Conservation (phyloP, 2,113 vertebrate genomes). For the Sisor rabdophorus region DNA sequence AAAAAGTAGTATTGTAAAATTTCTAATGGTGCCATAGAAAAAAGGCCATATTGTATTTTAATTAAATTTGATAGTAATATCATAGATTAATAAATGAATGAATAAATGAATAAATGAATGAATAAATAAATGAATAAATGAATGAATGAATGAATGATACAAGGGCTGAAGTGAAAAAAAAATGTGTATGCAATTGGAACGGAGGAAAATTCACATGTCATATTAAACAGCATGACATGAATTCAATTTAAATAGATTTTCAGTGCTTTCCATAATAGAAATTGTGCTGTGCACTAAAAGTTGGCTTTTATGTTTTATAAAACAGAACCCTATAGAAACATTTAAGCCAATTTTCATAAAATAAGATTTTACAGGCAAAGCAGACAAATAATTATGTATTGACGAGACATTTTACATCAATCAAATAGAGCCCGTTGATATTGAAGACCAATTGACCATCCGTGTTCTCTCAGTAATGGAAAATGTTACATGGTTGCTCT, state of each 20-base stretch:
- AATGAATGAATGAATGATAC: too few species aligned
- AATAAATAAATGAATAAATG: too few species aligned
- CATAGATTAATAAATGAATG: too few species aligned
- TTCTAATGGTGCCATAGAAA: background rate
- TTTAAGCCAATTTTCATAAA: background rate
- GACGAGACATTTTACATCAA: background rate
- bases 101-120: too few species aligned
- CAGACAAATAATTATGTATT: constrained; percentile 17
- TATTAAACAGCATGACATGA: background rate
- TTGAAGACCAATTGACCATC: background rate
- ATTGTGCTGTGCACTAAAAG: background rate
- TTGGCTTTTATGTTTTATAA: too few species aligned
- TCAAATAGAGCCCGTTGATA: constrained; percentile 18
- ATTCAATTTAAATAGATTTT: background rate
- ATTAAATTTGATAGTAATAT: background rate
- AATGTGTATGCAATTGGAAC: background rate
- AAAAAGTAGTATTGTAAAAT: background rate
- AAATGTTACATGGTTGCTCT: constrained; percentile 11
- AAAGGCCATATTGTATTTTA: background rate
- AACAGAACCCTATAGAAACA: background rate
- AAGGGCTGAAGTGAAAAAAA: background rate
- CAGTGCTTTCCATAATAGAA: background rate
- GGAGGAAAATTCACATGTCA: background rate
- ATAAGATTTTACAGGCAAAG: constrained; percentile 11
- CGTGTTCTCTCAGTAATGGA: constrained; percentile 4